A percentile compares a stretch with the other conserved stretches of the same genome.
phyloP scores from a whole-genome alignment of 2,888 invertebrate species.

The Oithona nana region DNA sequence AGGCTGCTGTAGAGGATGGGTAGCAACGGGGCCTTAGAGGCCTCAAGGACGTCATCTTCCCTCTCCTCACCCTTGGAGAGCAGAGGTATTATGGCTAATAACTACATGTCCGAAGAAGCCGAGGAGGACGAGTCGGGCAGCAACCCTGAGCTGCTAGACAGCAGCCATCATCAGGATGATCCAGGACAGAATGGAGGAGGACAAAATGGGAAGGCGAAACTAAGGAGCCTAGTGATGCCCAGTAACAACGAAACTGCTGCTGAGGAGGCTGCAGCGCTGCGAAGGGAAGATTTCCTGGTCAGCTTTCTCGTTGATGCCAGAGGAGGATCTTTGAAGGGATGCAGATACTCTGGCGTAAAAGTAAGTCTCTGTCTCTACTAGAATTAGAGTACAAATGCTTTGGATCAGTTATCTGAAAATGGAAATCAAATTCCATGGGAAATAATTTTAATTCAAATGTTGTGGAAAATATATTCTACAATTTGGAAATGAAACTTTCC shows the following conservation, averaged over 20 bases:
- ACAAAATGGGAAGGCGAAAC: too few species aligned
- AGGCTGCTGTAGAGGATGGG: too few species aligned
- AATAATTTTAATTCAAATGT: too few species aligned
- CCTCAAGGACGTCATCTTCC: neutral
- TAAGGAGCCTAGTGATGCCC: neutral
- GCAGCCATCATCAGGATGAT: neutral
- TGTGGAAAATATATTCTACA: too few species aligned
- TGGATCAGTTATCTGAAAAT: too few species aligned
- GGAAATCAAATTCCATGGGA: too few species aligned
- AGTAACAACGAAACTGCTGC: neutral
- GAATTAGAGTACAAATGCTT: neutral
- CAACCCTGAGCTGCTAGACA: neutral
- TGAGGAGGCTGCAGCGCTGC: neutral
- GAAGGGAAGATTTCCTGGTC: slow-evolving; percentile 2
- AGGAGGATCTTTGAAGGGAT: slow-evolving; percentile 2
- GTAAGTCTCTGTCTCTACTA: neutral
- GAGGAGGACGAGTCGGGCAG: too few species aligned
- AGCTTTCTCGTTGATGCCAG: slow-evolving; percentile 1
- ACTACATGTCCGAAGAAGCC: neutral
- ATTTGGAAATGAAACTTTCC: too few species aligned
- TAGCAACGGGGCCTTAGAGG: neutral
- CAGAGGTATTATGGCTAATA: neutral
- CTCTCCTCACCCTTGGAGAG: neutral
- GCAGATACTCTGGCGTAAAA: slow-evolving; percentile 1
- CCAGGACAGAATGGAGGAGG: neutral